A percentile compares a stretch with the other conserved stretches of the same genome.
These are phyloP conservation scores for Papilio aristodemus DNA, from an alignment of 1,140 invertebrate genomes.

Conservation along the genomic window DNA sequence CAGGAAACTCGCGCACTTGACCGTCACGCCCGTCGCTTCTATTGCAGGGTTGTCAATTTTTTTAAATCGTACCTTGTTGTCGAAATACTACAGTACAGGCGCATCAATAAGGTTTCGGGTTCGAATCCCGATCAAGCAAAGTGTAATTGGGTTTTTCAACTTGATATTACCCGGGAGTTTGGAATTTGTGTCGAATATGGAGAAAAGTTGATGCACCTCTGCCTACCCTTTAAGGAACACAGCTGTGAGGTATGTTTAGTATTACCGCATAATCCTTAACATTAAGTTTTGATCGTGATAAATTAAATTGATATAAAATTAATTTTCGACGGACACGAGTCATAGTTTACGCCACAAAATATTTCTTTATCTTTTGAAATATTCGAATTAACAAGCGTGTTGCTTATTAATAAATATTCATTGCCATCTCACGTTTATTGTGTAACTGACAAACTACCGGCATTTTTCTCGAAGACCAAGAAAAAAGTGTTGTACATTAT, in stretches of 20 bases:
- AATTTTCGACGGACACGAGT: background rate
- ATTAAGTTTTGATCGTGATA: background rate
- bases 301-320: background rate
- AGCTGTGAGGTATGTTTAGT: background rate
- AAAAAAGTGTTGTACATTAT: too few species aligned
- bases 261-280: background rate
- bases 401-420: background rate
- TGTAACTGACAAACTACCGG: slow-evolving; percentile 5
- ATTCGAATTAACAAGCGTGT: background rate
- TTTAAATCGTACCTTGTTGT: too few species aligned
- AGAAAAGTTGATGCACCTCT: too few species aligned
- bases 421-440: background rate
- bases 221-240: too few species aligned
- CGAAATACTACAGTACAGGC: too few species aligned
- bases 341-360: slow-evolving; percentile 3
- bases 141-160: too few species aligned
- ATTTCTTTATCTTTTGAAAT: background rate
- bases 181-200: too few species aligned
- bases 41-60: slow-evolving; percentile 19
- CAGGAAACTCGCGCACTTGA: slow-evolving; percentile 32
- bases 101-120: too few species aligned
- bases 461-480: background rate
- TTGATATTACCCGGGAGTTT: too few species aligned
- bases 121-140: too few species aligned
- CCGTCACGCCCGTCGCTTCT: slow-evolving; percentile 26